Evolutionary conservation across 1,140 invertebrate species (phyloP).

Genomic region (Lerema accius): DNA sequence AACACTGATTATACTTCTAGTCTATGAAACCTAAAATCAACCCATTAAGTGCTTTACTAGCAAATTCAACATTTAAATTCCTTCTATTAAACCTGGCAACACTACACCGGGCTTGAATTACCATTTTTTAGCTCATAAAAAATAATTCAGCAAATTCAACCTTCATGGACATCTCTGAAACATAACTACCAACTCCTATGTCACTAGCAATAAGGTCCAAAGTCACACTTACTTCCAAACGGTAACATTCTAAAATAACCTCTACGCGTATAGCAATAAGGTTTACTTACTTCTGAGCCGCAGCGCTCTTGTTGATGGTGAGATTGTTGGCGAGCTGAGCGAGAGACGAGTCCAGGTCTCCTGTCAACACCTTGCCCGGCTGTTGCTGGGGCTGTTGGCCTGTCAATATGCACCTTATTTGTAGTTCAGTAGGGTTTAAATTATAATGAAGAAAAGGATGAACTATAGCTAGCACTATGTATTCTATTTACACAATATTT

Average conservation of each 20-base stretch:
- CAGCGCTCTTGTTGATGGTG: conserved; percentile 93
- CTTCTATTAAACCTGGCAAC: too few species aligned
- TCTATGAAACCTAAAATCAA: not conserved
- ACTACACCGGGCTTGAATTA: too few species aligned
- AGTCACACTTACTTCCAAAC: not conserved
- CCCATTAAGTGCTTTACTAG: not conserved
- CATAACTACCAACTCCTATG: conserved; percentile 3
- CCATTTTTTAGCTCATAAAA: too few species aligned
- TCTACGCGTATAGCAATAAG: conserved; percentile 1
- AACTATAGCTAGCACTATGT: too few species aligned
- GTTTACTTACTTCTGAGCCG: conserved; percentile 75
- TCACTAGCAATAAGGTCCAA: conserved; percentile 1
- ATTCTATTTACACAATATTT: too few species aligned
- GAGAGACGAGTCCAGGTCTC: conserved; percentile 95
- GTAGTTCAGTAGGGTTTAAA: too few species aligned
- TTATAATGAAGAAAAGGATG: too few species aligned
- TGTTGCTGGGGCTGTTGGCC: conserved; percentile 82
- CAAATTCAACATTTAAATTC: not conserved
- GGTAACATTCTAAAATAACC: not conserved
- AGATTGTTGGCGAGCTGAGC: conserved; percentile 95
- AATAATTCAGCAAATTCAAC: too few species aligned
- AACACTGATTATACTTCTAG: not conserved
- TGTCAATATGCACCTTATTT: conserved; percentile 42
- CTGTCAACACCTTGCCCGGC: conserved; percentile 90
- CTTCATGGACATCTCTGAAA: too few species aligned